phyloP scores from a whole-genome alignment of 1,140 invertebrate genomes.

The Lepidurus couesii region DNA sequence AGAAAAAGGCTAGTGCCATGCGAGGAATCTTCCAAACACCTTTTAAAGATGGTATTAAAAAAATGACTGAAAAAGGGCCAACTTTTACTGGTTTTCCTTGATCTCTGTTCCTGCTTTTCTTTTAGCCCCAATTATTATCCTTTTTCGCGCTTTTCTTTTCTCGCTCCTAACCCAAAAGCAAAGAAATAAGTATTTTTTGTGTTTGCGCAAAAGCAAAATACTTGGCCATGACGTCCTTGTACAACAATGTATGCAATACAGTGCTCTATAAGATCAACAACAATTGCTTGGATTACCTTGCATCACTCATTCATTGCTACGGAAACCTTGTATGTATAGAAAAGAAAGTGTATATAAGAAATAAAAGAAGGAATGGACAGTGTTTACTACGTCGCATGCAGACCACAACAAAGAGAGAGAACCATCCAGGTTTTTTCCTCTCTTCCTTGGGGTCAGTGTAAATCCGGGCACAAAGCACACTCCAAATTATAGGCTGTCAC shows the following conservation, averaged over 20 bases:
- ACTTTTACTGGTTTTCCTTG: background rate
- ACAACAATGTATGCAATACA: slow-evolving; percentile 14
- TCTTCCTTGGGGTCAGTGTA: slow-evolving; percentile 23
- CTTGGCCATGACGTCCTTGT: slow-evolving; percentile 16
- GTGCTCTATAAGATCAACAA: background rate
- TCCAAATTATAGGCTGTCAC: slow-evolving; percentile 31
- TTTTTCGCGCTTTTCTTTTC: background rate
- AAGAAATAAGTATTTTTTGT: background rate
- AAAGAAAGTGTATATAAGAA: background rate
- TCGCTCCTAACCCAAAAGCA: background rate
- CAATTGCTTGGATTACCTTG: background rate
- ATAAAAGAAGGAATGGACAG: background rate
- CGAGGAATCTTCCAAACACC: background rate
- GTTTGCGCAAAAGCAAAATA: background rate
- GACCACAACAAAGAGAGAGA: background rate
- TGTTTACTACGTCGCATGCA: background rate
- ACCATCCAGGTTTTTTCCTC: background rate
- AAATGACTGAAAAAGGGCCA: background rate
- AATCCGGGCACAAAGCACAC: slow-evolving; percentile 28
- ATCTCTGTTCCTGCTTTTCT: slow-evolving; percentile 8
- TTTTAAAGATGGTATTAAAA: background rate
- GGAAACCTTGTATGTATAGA: background rate
- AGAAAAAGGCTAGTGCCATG: background rate
- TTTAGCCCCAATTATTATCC: background rate
- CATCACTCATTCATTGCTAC: background rate